phyloP scores from a whole-genome alignment of 2,888 invertebrate species.

The Elysia crispata region DNA sequence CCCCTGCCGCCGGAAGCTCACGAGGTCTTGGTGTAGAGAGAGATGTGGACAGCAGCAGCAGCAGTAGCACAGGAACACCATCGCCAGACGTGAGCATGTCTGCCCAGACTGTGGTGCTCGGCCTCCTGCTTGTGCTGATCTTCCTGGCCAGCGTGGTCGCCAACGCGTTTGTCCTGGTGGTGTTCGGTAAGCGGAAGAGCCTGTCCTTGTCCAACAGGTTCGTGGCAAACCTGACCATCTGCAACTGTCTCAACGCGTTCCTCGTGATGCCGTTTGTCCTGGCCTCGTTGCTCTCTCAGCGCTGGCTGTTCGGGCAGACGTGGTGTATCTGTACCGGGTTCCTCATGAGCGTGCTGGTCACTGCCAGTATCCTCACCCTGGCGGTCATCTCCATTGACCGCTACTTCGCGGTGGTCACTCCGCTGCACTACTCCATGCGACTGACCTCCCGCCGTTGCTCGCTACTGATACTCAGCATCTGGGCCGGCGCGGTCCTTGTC shows the following conservation, averaged over 20 bases:
- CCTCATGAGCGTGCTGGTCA: constrained; percentile 81
- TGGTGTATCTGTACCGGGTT: constrained; percentile 82
- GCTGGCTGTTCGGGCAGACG: constrained; percentile 68
- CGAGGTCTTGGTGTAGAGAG: not conserved
- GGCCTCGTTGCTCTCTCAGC: constrained; percentile 73
- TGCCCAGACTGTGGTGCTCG: constrained; percentile 57
- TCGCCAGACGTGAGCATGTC: constrained; percentile 14
- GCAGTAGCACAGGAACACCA: not conserved
- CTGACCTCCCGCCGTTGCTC: constrained; percentile 78
- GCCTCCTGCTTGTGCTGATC: constrained; percentile 59
- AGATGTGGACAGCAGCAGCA: not conserved
- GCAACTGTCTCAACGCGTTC: constrained; percentile 78
- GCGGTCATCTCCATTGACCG: constrained; percentile 83
- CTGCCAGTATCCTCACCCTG: constrained; percentile 83
- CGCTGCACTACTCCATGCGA: constrained; percentile 82
- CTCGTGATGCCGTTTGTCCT: constrained; percentile 78
- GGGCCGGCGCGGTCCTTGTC: constrained; percentile 77
- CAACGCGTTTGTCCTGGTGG: constrained; percentile 85
- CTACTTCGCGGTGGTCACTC: constrained; percentile 84
- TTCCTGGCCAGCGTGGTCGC: constrained; percentile 82
- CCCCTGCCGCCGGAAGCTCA: not conserved
- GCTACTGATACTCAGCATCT: constrained; percentile 77
- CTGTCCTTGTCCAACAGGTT: constrained; percentile 87
- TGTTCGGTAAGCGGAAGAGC: constrained; percentile 86
- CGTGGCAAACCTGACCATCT: constrained; percentile 81